These are phyloP conservation scores for Lamproptera curius DNA, from an alignment of 2,888 invertebrate species.

Conservation along the genomic window DNA sequence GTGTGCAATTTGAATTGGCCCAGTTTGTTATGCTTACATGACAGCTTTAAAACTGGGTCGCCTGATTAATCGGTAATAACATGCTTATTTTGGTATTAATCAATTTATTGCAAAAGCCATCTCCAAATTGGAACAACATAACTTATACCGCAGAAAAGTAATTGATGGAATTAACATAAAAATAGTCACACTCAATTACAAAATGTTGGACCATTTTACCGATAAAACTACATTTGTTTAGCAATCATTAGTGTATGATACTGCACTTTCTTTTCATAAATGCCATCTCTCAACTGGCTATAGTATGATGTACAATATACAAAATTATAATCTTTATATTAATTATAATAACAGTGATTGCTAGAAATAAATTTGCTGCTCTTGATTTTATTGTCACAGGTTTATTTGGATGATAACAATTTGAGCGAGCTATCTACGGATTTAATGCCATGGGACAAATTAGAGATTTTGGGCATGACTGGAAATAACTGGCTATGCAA, in stretches of 20 bases:
- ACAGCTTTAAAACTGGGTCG: slow-evolving; percentile 58
- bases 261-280: no score
- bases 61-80: slow-evolving; percentile 64
- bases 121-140: slow-evolving; percentile 18
- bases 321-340: no score
- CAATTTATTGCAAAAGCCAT: slow-evolving; percentile 53
- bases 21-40: slow-evolving; percentile 61
- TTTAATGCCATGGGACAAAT: slow-evolving; percentile 73
- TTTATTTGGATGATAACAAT: slow-evolving; percentile 81
- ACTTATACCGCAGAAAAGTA: no score
- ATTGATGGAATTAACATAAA: no score
- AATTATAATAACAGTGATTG: no score
- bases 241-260: no score
- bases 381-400: slow-evolving; percentile 56
- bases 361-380: neutral
- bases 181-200: no score
- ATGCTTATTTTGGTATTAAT: slow-evolving; percentile 49
- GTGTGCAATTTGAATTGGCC: slow-evolving; percentile 50
- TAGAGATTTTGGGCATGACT: slow-evolving; percentile 76
- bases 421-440: slow-evolving; percentile 74
- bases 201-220: no score
- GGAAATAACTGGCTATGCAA: slow-evolving; percentile 83
- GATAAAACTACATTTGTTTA: no score
- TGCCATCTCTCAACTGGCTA: no score
- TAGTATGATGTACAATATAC: no score